Conservation (phyloP, 2,888 invertebrate genomes). For the Lasioglossum malachurum region DNA sequence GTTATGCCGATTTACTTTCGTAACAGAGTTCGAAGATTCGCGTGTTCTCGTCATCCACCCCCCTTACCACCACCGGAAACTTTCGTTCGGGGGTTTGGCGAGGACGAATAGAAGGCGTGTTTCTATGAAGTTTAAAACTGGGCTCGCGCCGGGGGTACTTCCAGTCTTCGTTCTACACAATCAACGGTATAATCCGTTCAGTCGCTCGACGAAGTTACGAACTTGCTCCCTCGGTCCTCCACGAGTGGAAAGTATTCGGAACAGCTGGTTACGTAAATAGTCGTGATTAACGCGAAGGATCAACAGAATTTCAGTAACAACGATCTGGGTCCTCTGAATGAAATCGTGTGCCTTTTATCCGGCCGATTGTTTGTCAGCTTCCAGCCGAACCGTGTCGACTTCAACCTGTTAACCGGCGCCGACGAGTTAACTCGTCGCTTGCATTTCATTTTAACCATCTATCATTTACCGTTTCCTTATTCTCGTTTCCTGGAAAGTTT, state of each 20-base stretch:
- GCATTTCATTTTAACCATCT: background rate
- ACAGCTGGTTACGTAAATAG: constrained; percentile 53
- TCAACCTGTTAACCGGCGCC: constrained; percentile 1
- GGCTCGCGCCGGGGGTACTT: constrained; percentile 47
- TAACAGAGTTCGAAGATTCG: background rate
- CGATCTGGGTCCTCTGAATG: background rate
- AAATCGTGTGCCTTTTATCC: background rate
- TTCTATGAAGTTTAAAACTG: constrained; percentile 65
- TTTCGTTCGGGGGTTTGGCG: constrained; percentile 34
- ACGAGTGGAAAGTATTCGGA: constrained; percentile 48
- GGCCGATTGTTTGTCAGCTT: background rate
- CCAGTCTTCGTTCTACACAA: constrained; percentile 61
- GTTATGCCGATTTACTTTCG: constrained; percentile 16
- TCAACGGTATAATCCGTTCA: constrained; percentile 71
- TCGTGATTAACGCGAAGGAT: constrained; percentile 28
- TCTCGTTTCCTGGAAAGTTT: background rate
- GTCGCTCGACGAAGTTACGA: constrained; percentile 66
- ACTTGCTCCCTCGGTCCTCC: constrained; percentile 52
- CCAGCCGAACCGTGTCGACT: background rate
- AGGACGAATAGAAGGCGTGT: constrained; percentile 47
- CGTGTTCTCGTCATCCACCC: background rate
- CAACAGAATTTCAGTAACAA: constrained; percentile 34
- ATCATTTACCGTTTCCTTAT: background rate
- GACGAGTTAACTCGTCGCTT: background rate
- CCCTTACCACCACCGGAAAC: background rate